Percentiles rank a stretch among this genome's conserved stretches.
These are phyloP conservation scores for Progne subis DNA, from an alignment of 2,113 vertebrate genomes.

Conservation along the genomic window DNA sequence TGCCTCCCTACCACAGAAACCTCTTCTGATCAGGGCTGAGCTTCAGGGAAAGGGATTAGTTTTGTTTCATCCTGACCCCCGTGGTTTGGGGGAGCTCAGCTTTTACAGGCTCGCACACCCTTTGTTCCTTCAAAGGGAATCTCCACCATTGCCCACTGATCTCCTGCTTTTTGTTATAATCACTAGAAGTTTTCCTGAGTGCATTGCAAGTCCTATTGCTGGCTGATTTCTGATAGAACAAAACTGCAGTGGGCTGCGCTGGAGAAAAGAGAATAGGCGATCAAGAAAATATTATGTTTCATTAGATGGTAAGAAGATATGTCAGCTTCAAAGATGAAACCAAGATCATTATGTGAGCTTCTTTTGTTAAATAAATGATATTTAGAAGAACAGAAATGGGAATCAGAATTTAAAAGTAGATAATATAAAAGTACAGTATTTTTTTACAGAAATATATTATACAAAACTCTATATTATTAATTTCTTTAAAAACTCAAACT, in stretches of 20 bases:
- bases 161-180: neutral
- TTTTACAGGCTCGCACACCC: neutral
- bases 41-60: neutral
- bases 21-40: slow-evolving; percentile 8
- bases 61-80: neutral
- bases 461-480: neutral
- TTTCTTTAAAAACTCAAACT: neutral
- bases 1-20: neutral
- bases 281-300: slow-evolving; percentile 44
- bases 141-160: neutral
- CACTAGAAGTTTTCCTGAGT: neutral
- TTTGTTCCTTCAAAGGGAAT: neutral
- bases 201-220: neutral
- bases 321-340: slow-evolving; percentile 44
- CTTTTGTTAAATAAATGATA: slow-evolving; percentile 66
- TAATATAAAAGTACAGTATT: neutral
- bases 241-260: neutral
- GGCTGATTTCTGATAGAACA: slow-evolving; percentile 34
- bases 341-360: slow-evolving; percentile 31
- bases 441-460: neutral
- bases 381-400: neutral
- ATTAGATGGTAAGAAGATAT: slow-evolving; percentile 12
- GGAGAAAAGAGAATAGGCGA: slow-evolving; percentile 44
- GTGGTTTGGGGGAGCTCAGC: neutral
- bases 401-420: neutral